Conservation (phyloP, 1,140 invertebrate species). For the Diorhabda sublineata region DNA sequence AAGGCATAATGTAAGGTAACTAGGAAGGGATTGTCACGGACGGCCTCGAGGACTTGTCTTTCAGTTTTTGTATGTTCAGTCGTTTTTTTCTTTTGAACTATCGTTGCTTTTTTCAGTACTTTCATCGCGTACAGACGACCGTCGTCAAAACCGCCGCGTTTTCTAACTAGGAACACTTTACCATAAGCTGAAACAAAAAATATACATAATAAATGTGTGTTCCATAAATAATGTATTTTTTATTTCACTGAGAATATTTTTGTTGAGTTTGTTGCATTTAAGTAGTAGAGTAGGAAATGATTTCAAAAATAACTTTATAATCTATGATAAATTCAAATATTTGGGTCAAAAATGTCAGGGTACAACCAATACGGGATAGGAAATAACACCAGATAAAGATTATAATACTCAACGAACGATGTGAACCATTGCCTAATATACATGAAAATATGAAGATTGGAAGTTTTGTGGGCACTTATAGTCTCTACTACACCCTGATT, state of each 20-base stretch:
- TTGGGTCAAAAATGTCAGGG: too few species aligned
- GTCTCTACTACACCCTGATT: too few species aligned
- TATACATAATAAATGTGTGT: neutral
- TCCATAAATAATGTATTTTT: neutral
- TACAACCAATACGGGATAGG: too few species aligned
- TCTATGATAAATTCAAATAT: too few species aligned
- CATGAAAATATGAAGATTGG: too few species aligned
- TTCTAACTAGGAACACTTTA: slow-evolving; percentile 88
- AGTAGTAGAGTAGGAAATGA: too few species aligned
- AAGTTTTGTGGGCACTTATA: too few species aligned
- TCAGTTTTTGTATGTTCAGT: slow-evolving; percentile 92
- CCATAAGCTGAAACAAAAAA: slow-evolving; percentile 75
- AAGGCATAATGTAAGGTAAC: slow-evolving; percentile 93
- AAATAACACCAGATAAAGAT: too few species aligned
- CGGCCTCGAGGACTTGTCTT: slow-evolving; percentile 82
- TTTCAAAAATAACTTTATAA: too few species aligned
- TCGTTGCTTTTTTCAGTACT: slow-evolving; percentile 84
- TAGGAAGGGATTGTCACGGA: slow-evolving; percentile 84
- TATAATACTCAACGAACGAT: too few species aligned
- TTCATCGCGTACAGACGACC: slow-evolving; percentile 92
- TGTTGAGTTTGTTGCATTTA: too few species aligned
- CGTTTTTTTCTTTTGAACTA: slow-evolving; percentile 89
- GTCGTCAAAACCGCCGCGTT: slow-evolving; percentile 72
- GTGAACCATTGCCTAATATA: too few species aligned
- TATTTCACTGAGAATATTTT: neutral